Evolutionary conservation across 2,113 vertebrate species (phyloP), one percentile per base, ranked within the genome.

Genomic region (Anseranas semipalmata): DNA sequence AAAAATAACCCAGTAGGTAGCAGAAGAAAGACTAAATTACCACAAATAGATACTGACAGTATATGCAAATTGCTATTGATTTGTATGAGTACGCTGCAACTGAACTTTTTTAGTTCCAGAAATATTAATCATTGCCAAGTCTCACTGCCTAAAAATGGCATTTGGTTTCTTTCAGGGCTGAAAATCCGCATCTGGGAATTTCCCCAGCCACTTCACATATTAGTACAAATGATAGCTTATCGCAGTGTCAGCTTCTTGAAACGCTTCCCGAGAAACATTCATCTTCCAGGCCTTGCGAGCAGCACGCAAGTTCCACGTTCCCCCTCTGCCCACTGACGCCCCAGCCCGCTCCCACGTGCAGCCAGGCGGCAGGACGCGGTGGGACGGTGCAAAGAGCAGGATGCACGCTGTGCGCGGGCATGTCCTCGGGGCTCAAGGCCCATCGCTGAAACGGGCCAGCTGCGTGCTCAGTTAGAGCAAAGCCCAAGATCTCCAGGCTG

Each of bases 111-210:
- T 16, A 35, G 59, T 50, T 82, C 77, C 90, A 83, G 90, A 79
- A 93, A 76, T 53, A 70, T 92, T 87, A 46, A 63, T 85, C 86
- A 46, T 48, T 74, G 83, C 90, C 75, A 60, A 66, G 46, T 55
- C 46, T 33, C 30, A 19, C 72, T 84, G 90, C 88, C 80, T 45
- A 25, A 59, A 89, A 88, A 73, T 2, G 1, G 74, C 70, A 28
- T 53, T 71, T 67, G 59, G 68, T 28, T 5, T 62, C 73, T 32
- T 65, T 53, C 20, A 1, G 5, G 74, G 89, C 41, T 30, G 37
- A 88, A 58, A 52, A 7, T 37, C 52, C 24, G 5, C 45, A 50
- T 16, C 43, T 37, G 30, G 87, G 80, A 84, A 62, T 62, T 46
- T 62, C 86, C 74, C 39, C 50, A 37, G 39, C 55, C 7, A 1